Evolutionary conservation across 2,888 invertebrate genomes (phyloP), one percentile per base, ranked within the genome.

Genomic region (Troilus luridus): DNA sequence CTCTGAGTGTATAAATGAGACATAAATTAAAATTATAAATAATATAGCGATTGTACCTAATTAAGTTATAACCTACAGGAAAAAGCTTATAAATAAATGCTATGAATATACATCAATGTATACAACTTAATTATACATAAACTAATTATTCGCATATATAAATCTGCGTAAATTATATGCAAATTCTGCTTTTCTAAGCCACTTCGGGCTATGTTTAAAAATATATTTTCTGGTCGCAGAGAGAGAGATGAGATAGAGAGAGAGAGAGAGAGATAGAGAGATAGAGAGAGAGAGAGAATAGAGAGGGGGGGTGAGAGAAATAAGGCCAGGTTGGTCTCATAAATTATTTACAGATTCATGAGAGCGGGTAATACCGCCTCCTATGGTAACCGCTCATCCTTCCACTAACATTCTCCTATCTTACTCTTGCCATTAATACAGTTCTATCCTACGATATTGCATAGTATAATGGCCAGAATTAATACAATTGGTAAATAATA

Each of bases 291-390:
- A 41, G 41, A 41, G 41, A 41, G 41, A 41, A 41, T 3, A 41
- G 0, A 77, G 72, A 77, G 72, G 14, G 12, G 27, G 41, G 9
- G 19, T 17, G 17, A 41, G 72, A 77, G 72, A 41, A 17, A 1
- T 17, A 77, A 77, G 27, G 17, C 0, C 6, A 19, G 72, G 41
- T 6, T 41, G 41, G 19, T 17, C 72, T 77, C 72, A 77, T 77
- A 77, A 77, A 77, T 77, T 77, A 77, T 77, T 77, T 77, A 77
- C 72, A 27, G 72, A 77, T 77, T 77, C 72, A 77, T 77, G 72
- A 77, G 72, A 41, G 6, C 27, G 27, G 17, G 41, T 41, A 77
- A 19, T 77, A 19, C 72, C 41, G 41, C 27, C 17, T 19, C 27
- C 72, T 41, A 14, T 8, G 17, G 27, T 41, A 77, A 19, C 72